Evolutionary conservation across 2,113 vertebrate genomes (phyloP).

Genomic region (Machaerirhynchus nigripectus): DNA sequence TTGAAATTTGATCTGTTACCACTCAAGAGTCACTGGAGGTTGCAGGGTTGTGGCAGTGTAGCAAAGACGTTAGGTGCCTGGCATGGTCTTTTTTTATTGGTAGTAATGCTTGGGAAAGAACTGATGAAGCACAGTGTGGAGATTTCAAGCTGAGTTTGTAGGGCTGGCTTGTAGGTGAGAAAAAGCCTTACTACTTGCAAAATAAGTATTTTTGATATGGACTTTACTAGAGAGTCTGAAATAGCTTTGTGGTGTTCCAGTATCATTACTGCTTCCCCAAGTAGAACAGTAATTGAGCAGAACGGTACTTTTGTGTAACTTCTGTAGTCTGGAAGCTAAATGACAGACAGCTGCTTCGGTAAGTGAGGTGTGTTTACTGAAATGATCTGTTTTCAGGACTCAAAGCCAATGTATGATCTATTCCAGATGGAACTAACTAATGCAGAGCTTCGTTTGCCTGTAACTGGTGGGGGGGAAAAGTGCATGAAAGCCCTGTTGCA

Average conservation of each 20-base stretch:
- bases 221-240: not conserved
- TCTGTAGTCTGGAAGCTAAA: not conserved
- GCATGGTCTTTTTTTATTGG: not conserved
- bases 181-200: not conserved
- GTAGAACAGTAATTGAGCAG: not conserved
- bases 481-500: not conserved
- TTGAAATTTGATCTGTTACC: not conserved
- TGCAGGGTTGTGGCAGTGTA: not conserved
- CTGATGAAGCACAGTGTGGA: not conserved
- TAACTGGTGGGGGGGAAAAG: not conserved
- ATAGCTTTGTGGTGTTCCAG: not conserved
- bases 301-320: not conserved
- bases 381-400: not conserved
- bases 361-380: not conserved
- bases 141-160: not conserved
- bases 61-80: not conserved
- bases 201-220: not conserved
- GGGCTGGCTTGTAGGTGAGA: not conserved
- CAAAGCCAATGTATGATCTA: not conserved
- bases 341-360: not conserved
- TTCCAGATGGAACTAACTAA: not conserved
- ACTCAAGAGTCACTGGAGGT: not conserved
- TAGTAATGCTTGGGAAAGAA: not conserved
- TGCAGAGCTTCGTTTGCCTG: accelerated
- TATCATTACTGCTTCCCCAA: not conserved